phyloP scores from a whole-genome alignment of 53 echinoderm and acorn worm species.

The Holothuria leucospilota region DNA sequence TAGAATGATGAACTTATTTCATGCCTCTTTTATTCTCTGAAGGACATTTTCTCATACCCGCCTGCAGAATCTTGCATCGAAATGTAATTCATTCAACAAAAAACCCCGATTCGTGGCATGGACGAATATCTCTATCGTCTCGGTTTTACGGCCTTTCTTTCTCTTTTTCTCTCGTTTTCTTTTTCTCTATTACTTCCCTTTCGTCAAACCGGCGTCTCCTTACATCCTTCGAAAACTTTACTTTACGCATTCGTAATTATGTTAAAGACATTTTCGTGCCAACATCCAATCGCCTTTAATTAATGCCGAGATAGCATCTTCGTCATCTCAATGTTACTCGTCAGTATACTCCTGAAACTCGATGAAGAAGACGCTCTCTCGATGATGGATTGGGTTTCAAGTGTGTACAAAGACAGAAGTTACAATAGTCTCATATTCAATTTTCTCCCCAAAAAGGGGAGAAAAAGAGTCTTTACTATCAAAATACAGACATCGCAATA shows the following conservation, averaged over 20 bases:
- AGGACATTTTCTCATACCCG: too few species aligned
- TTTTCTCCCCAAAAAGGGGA: background rate
- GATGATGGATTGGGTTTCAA: conserved; percentile 18
- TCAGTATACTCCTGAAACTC: conserved; percentile 3
- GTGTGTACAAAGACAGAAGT: conserved; percentile 22
- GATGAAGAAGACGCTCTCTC: conserved; percentile 14
- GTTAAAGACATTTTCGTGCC: conserved; percentile 45
- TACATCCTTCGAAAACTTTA: conserved; percentile 39
- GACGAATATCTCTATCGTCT: too few species aligned
- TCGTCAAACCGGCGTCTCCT: conserved; percentile 37
- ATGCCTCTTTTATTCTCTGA: too few species aligned
- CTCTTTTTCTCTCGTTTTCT: too few species aligned
- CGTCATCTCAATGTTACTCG: conserved; percentile 26
- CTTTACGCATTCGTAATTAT: conserved; percentile 48
- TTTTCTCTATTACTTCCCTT: too few species aligned
- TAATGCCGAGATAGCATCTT: conserved; percentile 31
- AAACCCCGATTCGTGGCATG: too few species aligned
- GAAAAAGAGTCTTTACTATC: background rate
- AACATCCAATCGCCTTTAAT: conserved; percentile 36
- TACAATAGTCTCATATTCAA: conserved; percentile 30
- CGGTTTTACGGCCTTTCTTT: too few species aligned
- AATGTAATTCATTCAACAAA: too few species aligned
- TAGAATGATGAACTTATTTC: too few species aligned
- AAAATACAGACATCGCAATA: background rate
- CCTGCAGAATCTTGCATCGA: too few species aligned